These are phyloP conservation scores for Uromys caudimaculatus DNA, from an alignment of 2,797 vertebrate species.

Conservation along the genomic window DNA sequence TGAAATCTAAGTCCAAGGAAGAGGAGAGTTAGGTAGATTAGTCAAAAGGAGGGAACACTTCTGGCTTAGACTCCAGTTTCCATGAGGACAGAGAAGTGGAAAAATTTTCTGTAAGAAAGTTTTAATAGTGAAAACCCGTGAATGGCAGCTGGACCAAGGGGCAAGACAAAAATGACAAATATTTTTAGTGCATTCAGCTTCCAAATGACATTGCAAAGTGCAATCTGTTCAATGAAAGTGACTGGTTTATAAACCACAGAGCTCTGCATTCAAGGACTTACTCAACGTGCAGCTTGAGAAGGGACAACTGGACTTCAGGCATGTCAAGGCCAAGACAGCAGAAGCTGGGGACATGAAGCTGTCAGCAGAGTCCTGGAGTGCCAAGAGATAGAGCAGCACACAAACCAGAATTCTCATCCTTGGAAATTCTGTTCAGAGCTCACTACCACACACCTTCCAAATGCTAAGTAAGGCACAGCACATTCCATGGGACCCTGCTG, in stretches of 20 bases:
- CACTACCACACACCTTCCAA: accelerated
- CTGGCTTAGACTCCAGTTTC: background rate
- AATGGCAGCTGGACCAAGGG: background rate
- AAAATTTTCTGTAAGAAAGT: background rate
- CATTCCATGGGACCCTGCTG: background rate
- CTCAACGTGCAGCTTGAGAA: background rate
- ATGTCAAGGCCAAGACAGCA: background rate
- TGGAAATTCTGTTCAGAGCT: background rate
- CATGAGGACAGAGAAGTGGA: background rate
- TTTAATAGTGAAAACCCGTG: background rate
- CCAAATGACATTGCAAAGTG: background rate
- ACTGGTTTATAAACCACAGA: background rate
- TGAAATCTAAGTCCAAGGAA: background rate
- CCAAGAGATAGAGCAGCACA: background rate
- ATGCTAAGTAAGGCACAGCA: background rate
- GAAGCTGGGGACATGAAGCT: background rate
- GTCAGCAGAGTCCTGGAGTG: background rate
- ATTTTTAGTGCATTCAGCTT: slow-evolving; percentile 13
- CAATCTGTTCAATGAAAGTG: background rate
- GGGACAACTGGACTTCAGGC: background rate
- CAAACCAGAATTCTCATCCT: background rate
- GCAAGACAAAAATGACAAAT: background rate
- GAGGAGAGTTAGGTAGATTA: background rate
- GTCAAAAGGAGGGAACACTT: background rate
- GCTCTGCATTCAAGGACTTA: background rate